Base-by-base conservation (phyloP, 1,140 invertebrate genomes). In the Centruroides vittatus region DNA sequence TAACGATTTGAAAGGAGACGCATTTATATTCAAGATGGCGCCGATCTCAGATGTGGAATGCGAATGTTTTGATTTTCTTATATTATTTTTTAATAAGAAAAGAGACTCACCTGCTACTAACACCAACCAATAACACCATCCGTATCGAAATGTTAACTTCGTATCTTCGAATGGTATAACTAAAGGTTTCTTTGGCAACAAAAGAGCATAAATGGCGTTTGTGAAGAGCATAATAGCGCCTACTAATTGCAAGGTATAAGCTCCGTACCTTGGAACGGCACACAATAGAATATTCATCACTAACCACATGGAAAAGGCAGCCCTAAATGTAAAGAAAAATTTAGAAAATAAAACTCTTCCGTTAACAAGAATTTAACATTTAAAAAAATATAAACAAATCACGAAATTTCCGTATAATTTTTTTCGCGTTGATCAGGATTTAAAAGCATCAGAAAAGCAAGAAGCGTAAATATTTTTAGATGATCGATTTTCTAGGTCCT, bases 71-170 rank as follows among this genome's bases (percentile, higher is more conserved):
- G 12, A 34, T 35, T 12, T 34, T 62, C 12, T 52, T 35, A 57
- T 10, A 35, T 34, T 13, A 64, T 23, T 10, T 48, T 23, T 23
- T 23, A 23, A 23, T 23, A 23, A 23, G 23, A 23, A 23, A 23
- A 23, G 23, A 1, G 23, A 23, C 68, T 74, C 75, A 92, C 93
- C 93, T 69, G 90, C 85, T 49, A 86, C 79, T 0, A 96, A 74
- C 34, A 93, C 82, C 35, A 96, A 77, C 86, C 89, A 97, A 76
- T 88, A 98, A 74, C 89, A 92, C 87, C 90, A 95, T 34, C 93
- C 93, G 52, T 91, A 84, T 23, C 80, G 77, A 72, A 95, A 93
- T 62, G 83, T 78, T 48, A 95, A 76, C 58, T 82, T 80, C 0
- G 64, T 60, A 0, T 83, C 83, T 71, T 94, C 90, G 61, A 96